These are phyloP conservation scores for Aporophyla nigra DNA, from an alignment of 2,888 invertebrate species.

Conservation along the genomic window DNA sequence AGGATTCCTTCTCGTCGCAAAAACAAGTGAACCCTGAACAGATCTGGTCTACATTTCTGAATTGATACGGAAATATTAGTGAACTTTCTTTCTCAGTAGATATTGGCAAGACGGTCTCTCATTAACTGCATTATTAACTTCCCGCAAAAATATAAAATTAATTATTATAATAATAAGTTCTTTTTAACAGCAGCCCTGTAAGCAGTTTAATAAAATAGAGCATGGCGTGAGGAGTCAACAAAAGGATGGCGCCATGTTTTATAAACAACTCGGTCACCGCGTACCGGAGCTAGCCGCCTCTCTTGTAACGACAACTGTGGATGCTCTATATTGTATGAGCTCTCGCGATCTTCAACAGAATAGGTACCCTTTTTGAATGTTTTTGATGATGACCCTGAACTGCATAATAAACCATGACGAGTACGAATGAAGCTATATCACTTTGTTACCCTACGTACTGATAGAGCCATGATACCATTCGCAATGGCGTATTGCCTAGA, in stretches of 20 bases:
- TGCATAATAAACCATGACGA: not conserved
- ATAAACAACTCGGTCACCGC: conserved; percentile 39
- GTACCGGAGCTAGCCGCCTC: not conserved
- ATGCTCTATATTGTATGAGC: conserved; percentile 24
- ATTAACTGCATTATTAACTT: not conserved
- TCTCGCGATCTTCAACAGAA: not conserved
- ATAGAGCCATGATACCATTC: no score
- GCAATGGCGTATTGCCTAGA: no score
- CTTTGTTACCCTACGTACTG: no score
- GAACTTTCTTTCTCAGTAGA: not conserved
- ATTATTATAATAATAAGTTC: not conserved
- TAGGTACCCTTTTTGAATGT: not conserved
- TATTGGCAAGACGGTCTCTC: not conserved
- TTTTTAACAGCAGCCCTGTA: conserved; percentile 29
- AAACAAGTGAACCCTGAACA: conserved; percentile 41
- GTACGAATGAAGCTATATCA: no score
- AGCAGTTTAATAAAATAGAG: conserved; percentile 49
- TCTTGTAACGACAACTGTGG: not conserved
- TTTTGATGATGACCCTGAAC: not conserved
- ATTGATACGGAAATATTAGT: not conserved
- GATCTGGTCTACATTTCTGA: not conserved
- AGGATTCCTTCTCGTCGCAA: conserved; percentile 32
- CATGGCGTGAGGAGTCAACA: conserved; percentile 44
- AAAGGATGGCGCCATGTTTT: conserved; percentile 41
- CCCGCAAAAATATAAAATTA: no score